Conservation (phyloP, 1,140 invertebrate genomes). For the Drosophila dunni region DNA sequence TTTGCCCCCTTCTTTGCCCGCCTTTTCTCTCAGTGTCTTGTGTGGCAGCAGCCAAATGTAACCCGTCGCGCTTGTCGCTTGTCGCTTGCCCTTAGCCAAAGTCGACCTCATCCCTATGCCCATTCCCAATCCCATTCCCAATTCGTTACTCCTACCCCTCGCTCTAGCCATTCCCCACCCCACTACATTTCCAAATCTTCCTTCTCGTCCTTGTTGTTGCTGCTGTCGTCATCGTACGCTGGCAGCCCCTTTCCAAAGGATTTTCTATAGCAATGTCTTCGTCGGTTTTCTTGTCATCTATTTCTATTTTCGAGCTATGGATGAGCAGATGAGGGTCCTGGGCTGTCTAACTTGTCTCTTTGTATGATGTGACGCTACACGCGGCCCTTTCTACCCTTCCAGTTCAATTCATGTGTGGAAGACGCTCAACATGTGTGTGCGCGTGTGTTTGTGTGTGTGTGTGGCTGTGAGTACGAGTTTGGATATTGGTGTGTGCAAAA, state of each 20-base stretch:
- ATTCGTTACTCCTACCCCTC: neutral
- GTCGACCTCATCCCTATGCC: slow-evolving; percentile 55
- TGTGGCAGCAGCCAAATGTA: slow-evolving; percentile 46
- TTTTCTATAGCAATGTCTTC: slow-evolving; percentile 63
- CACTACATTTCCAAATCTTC: neutral
- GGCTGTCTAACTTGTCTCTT: slow-evolving; percentile 82
- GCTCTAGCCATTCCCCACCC: neutral
- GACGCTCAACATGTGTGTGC: slow-evolving; percentile 41
- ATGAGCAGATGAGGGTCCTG: slow-evolving; percentile 76
- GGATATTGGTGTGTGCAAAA: slow-evolving; percentile 63
- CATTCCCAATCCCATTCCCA: neutral
- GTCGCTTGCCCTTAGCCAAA: slow-evolving; percentile 78
- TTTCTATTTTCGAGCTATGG: slow-evolving; percentile 81
- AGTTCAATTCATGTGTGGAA: slow-evolving; percentile 72
- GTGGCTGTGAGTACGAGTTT: slow-evolving; percentile 7
- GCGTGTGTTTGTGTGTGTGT: slow-evolving; percentile 35
- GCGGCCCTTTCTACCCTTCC: slow-evolving; percentile 13
- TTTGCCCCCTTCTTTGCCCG: neutral
- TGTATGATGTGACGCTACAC: slow-evolving; percentile 70
- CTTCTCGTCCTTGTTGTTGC: neutral
- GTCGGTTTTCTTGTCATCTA: slow-evolving; percentile 81
- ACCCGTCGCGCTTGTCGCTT: slow-evolving; percentile 64
- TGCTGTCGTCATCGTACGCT: neutral
- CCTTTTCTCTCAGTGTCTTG: slow-evolving; percentile 49
- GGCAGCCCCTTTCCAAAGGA: slow-evolving; percentile 19